Conservation (phyloP, 37 sponge, comb jelly and placozoan genomes). For the Crambe crambe region DNA sequence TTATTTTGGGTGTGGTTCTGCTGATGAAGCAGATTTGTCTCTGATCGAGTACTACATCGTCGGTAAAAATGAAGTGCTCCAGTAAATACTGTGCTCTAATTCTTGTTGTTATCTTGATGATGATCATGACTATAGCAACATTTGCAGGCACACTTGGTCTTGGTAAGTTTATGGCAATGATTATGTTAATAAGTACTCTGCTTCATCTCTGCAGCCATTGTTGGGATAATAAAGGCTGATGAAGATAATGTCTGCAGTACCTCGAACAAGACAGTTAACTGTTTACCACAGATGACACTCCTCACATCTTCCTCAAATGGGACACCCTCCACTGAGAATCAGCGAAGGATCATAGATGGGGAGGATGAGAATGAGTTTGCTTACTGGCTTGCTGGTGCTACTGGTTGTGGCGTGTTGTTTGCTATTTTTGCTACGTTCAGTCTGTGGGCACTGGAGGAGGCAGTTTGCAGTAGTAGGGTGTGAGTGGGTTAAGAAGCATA, state of each 20-base stretch:
- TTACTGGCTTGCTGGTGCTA: slow-evolving; percentile 16
- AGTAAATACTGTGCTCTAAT: background rate
- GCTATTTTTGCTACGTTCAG: background rate
- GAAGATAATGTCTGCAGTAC: background rate
- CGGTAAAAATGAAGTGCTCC: background rate
- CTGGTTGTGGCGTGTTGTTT: slow-evolving; percentile 13
- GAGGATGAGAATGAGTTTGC: slow-evolving; percentile 3
- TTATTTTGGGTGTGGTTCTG: background rate
- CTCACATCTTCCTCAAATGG: background rate
- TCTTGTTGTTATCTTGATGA: no score
- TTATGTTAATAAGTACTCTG: no score
- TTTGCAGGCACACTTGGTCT: background rate
- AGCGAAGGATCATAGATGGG: background rate
- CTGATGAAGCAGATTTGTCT: background rate
- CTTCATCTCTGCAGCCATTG: background rate
- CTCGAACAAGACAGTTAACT: background rate
- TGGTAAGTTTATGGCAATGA: no score
- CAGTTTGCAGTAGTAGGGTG: background rate
- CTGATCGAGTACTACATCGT: background rate
- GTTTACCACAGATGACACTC: background rate
- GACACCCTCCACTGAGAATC: background rate
- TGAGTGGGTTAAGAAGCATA: no score
- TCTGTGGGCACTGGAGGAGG: slow-evolving; percentile 1
- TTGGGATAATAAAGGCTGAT: background rate
- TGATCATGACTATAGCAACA: background rate